These are phyloP conservation scores for Epiblema foenella DNA, from an alignment of 2,888 invertebrate species.

Conservation along the genomic window DNA sequence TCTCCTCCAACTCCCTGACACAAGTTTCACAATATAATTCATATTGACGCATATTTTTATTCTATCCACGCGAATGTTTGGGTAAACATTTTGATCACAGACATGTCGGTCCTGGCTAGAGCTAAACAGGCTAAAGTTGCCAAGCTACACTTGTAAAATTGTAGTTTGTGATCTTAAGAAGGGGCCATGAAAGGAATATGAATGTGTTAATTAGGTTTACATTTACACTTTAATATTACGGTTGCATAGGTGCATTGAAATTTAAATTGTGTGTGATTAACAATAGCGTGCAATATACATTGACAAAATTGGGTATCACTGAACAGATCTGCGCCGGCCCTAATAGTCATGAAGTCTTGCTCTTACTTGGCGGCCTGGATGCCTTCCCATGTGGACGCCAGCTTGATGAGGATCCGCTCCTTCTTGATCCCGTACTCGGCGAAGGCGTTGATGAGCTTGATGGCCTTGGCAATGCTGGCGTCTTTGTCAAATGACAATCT, in stretches of 20 bases:
- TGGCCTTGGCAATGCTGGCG: slow-evolving; percentile 95
- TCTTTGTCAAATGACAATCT: slow-evolving; percentile 97
- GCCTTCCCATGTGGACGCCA: slow-evolving; percentile 99
- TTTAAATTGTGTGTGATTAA: not conserved
- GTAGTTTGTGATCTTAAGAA: not conserved
- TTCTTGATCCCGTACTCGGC: slow-evolving; percentile 95
- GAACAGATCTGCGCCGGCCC: not conserved
- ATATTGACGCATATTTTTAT: too few species aligned
- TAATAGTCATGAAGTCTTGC: not conserved
- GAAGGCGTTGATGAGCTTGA: slow-evolving; percentile 94
- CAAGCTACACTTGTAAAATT: not conserved
- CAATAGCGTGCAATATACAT: not conserved
- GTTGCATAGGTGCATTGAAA: not conserved
- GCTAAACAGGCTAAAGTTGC: too few species aligned
- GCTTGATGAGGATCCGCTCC: slow-evolving; percentile 97
- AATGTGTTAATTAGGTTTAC: not conserved
- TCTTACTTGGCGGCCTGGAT: slow-evolving; percentile 97
- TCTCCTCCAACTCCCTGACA: slow-evolving; percentile 93
- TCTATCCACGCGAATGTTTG: not conserved
- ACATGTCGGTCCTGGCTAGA: too few species aligned
- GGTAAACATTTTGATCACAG: not conserved
- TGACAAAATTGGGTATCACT: too few species aligned
- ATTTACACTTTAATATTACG: not conserved
- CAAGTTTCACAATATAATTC: slow-evolving; percentile 36
- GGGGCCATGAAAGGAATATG: not conserved